Conservation (phyloP, 2,888 invertebrate species). For the Drosophila mulleri region DNA sequence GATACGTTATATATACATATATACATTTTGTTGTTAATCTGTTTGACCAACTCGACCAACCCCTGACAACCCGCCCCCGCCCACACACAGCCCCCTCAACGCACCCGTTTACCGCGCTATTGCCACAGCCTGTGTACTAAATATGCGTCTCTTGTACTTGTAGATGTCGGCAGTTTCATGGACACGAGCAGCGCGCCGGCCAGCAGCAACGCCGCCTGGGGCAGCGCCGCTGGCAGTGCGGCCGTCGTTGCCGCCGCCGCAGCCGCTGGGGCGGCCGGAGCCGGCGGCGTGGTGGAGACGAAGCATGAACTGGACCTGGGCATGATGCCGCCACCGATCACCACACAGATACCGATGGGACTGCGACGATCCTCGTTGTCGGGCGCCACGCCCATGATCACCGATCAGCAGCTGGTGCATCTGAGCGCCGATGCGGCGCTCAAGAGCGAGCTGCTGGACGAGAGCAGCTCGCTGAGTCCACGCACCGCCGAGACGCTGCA, state of each 20-base stretch:
- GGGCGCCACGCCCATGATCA: slow-evolving; percentile 83
- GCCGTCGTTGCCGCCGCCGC: slow-evolving; percentile 16
- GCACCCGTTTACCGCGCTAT: not conserved
- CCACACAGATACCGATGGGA: slow-evolving; percentile 87
- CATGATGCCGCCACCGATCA: slow-evolving; percentile 90
- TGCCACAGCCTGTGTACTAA: slow-evolving; percentile 59
- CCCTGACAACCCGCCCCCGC: not conserved
- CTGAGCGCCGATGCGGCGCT: slow-evolving; percentile 85
- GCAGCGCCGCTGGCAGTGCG: slow-evolving; percentile 62
- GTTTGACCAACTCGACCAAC: slow-evolving; percentile 5
- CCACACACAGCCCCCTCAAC: not conserved
- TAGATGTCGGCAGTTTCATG: slow-evolving; percentile 83
- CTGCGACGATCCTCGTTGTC: slow-evolving; percentile 88
- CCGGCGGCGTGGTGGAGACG: slow-evolving; percentile 77
- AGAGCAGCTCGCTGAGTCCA: slow-evolving; percentile 88
- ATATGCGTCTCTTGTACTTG: slow-evolving; percentile 69
- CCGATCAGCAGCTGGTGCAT: slow-evolving; percentile 82
- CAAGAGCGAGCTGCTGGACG: slow-evolving; percentile 90
- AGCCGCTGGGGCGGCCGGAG: slow-evolving; percentile 51
- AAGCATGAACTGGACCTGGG: slow-evolving; percentile 87
- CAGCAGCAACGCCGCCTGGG: slow-evolving; percentile 14
- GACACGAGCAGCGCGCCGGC: slow-evolving; percentile 64
- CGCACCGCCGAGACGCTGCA: slow-evolving; percentile 76
- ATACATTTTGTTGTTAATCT: slow-evolving; percentile 8
- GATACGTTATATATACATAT: slow-evolving; percentile 5